Percentiles rank a stretch among this genome's conserved stretches.
phyloP scores from a whole-genome alignment of 2,888 invertebrate genomes.

The Helleia helle region DNA sequence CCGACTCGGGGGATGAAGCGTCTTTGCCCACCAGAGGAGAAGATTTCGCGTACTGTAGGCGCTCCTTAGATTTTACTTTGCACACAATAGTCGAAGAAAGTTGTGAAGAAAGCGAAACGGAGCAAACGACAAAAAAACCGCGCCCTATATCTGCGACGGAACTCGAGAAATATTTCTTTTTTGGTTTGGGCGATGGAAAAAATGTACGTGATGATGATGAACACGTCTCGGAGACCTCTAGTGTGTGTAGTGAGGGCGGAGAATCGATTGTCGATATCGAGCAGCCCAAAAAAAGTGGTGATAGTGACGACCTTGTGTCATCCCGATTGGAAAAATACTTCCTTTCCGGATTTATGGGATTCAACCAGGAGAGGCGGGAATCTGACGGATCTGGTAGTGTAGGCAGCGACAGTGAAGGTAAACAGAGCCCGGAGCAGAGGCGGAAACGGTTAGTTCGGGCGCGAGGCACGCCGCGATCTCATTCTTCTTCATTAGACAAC shows the following conservation, averaged over 20 bases:
- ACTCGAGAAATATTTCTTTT: conserved; percentile 93
- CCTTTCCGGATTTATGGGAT: conserved; percentile 88
- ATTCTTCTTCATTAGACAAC: conserved; percentile 87
- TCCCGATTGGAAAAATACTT: conserved; percentile 93
- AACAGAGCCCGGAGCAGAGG: conserved; percentile 89
- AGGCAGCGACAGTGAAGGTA: conserved; percentile 92
- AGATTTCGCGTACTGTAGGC: conserved; percentile 85
- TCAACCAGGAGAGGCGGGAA: conserved; percentile 82
- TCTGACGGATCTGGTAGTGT: conserved; percentile 90
- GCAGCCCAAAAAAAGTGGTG: conserved; percentile 68
- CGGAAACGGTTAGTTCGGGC: conserved; percentile 87
- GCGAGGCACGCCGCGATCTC: conserved; percentile 86
- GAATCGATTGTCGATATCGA: conserved; percentile 80
- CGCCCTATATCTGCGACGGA: conserved; percentile 86
- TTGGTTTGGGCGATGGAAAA: conserved; percentile 84
- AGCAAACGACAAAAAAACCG: conserved; percentile 76
- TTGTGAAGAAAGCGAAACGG: conserved; percentile 93
- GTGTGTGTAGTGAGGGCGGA: conserved; percentile 87
- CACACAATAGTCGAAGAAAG: conserved; percentile 96
- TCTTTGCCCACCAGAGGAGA: conserved; percentile 83
- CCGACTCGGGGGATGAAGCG: conserved; percentile 81
- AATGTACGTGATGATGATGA: conserved; percentile 75
- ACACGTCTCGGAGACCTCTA: conserved; percentile 86
- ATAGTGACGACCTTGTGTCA: conserved; percentile 84
- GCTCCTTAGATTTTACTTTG: conserved; percentile 89